These are phyloP conservation scores for Anarrhichthys ocellatus DNA, from an alignment of 2,113 vertebrate genomes.

Conservation along the genomic window DNA sequence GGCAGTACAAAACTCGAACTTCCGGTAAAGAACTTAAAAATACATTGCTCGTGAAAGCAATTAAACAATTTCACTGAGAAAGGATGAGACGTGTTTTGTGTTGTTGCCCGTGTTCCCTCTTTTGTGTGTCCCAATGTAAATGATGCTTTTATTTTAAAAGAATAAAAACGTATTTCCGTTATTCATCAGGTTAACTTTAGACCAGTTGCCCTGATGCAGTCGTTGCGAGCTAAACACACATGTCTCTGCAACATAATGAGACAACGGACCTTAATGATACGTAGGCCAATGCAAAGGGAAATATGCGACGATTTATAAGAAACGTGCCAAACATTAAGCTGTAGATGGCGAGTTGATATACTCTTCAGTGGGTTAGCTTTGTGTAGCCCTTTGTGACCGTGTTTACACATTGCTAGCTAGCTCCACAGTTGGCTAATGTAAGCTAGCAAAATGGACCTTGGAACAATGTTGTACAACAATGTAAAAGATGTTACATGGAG, in stretches of 20 bases:
- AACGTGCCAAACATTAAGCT: constrained; percentile 1
- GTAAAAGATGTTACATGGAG: constrained; percentile 97
- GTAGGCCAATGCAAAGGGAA: constrained; percentile 11
- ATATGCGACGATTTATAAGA: constrained; percentile 24
- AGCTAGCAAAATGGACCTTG: constrained; percentile 84
- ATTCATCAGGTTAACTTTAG: neutral
- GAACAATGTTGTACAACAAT: constrained; percentile 87
- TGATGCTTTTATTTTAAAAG: constrained; percentile 56
- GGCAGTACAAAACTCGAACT: neutral
- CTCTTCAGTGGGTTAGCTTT: constrained; percentile 2
- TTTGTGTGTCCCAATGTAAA: neutral
- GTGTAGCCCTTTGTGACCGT: constrained; percentile 52
- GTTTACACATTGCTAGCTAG: constrained; percentile 67
- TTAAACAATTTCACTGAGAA: neutral
- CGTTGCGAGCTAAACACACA: constrained; percentile 76
- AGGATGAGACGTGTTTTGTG: neutral
- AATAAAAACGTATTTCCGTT: constrained; percentile 40
- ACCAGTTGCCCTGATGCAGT: constrained; percentile 17
- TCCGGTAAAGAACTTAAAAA: neutral
- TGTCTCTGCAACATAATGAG: constrained; percentile 66
- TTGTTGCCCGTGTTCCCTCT: neutral
- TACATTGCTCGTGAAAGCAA: too few species aligned
- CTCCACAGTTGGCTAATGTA: constrained; percentile 50
- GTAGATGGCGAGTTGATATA: constrained; percentile 12
- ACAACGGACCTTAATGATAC: constrained; percentile 39